phyloP scores from a whole-genome alignment of 2,888 invertebrate genomes.

The Allophyes oxyacanthae region DNA sequence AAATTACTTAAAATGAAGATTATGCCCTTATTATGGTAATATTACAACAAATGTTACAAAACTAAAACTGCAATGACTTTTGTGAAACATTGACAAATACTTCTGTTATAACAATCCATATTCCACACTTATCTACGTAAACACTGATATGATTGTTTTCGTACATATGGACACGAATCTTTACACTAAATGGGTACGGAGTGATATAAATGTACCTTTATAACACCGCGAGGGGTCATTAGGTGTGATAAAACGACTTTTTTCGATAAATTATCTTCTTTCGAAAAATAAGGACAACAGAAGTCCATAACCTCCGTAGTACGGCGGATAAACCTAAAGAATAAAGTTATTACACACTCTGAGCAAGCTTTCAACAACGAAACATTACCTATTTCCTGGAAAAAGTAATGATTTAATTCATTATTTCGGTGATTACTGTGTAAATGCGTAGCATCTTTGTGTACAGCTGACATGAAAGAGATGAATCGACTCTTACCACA shows the following conservation, averaged over 20 bases:
- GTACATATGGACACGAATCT: conserved; percentile 65
- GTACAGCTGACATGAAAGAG: conserved; percentile 88
- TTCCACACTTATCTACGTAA: conserved; percentile 75
- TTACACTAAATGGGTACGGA: conserved; percentile 56
- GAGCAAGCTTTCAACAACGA: conserved; percentile 57
- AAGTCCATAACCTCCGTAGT: conserved; percentile 87
- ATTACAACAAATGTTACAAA: conserved; percentile 29
- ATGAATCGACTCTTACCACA: conserved; percentile 79
- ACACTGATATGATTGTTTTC: conserved; percentile 80
- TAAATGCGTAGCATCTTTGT: conserved; percentile 88
- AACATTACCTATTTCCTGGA: conserved; percentile 62
- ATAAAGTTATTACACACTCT: conserved; percentile 69
- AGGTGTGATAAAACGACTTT: conserved; percentile 79
- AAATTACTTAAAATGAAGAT: conserved; percentile 11
- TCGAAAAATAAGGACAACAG: conserved; percentile 80
- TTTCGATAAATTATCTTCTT: conserved; percentile 80
- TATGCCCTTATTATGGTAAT: background rate
- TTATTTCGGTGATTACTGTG: conserved; percentile 72
- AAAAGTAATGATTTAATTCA: conserved; percentile 83
- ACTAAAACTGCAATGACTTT: conserved; percentile 42
- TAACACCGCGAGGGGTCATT: conserved; percentile 82
- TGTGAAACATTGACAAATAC: conserved; percentile 54
- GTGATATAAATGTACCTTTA: conserved; percentile 76
- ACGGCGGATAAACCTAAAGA: conserved; percentile 81
- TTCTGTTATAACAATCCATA: conserved; percentile 60